Evolutionary conservation across 2,797 vertebrate genomes (phyloP).

Genomic region (Cirrhinus molitorella): DNA sequence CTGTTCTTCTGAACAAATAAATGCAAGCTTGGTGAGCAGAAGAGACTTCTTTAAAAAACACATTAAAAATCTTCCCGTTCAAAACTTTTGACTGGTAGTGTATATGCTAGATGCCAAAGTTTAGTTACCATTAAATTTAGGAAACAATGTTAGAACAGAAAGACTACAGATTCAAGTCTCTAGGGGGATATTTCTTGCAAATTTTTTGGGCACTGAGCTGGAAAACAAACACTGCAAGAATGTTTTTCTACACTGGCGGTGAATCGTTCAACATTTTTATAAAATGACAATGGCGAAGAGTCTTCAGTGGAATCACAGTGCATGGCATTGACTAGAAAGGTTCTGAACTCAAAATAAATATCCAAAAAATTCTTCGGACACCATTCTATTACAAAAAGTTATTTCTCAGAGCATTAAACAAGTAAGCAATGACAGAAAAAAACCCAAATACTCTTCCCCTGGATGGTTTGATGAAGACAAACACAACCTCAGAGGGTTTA

Average conservation of each 20-base stretch:
- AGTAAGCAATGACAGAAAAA: background rate
- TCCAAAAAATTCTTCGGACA: background rate
- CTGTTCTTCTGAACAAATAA: too few species aligned
- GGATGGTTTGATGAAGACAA: constrained; percentile 30
- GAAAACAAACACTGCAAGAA: background rate
- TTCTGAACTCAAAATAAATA: background rate
- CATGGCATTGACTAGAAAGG: background rate
- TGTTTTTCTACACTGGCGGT: background rate
- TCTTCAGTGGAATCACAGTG: background rate
- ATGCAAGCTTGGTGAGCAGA: too few species aligned
- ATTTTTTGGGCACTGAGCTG: background rate
- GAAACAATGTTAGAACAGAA: constrained; percentile 2
- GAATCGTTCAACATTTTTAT: background rate
- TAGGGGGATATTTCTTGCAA: background rate
- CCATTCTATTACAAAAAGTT: background rate
- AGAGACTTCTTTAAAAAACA: background rate
- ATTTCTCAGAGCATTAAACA: background rate
- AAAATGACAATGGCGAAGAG: background rate
- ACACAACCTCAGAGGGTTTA: constrained; percentile 35
- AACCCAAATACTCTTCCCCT: background rate
- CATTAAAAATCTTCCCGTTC: too few species aligned
- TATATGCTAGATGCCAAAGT: background rate
- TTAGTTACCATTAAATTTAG: constrained; percentile 9
- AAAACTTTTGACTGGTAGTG: too few species aligned
- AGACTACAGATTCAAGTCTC: background rate